Evolutionary conservation across 2,797 vertebrate species (phyloP).

Genomic region (Myioborus melanocephalus): DNA sequence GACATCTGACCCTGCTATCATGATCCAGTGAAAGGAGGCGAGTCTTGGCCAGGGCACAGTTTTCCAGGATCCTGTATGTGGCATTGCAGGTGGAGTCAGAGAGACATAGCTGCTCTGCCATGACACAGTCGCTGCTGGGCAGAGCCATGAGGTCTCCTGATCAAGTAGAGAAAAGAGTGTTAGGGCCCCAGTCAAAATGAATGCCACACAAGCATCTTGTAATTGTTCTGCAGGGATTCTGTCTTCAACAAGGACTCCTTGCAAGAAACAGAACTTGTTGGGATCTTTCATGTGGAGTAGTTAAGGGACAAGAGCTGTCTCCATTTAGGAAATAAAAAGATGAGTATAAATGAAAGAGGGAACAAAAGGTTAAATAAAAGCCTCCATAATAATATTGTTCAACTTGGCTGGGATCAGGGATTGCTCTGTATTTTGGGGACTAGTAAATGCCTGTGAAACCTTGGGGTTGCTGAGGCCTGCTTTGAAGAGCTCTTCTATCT

Average conservation of each 20-base stretch:
- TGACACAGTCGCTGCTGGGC: slow-evolving; percentile 77
- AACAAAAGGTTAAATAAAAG: neutral
- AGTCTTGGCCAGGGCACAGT: slow-evolving; percentile 78
- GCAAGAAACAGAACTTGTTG: neutral
- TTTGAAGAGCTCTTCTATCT: neutral
- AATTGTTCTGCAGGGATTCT: neutral
- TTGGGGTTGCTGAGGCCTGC: neutral
- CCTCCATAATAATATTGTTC: neutral
- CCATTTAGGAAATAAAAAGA: neutral
- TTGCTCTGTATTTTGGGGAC: neutral
- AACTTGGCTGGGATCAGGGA: neutral
- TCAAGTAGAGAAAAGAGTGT: neutral
- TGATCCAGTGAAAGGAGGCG: slow-evolving; percentile 59
- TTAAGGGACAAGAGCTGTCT: neutral
- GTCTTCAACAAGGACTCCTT: neutral
- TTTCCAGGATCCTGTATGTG: slow-evolving; percentile 81
- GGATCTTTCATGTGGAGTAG: neutral
- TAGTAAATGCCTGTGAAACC: neutral
- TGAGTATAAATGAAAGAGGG: neutral
- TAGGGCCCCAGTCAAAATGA: neutral
- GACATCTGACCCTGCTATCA: slow-evolving; percentile 75
- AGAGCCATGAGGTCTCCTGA: slow-evolving; percentile 70
- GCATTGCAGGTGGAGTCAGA: slow-evolving; percentile 76
- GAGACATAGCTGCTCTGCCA: slow-evolving; percentile 81
- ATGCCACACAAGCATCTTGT: neutral